A percentile compares a stretch with the other conserved stretches of the same genome.
phyloP scores from a whole-genome alignment of 2,888 invertebrate genomes.

The Andrena flavipes region DNA sequence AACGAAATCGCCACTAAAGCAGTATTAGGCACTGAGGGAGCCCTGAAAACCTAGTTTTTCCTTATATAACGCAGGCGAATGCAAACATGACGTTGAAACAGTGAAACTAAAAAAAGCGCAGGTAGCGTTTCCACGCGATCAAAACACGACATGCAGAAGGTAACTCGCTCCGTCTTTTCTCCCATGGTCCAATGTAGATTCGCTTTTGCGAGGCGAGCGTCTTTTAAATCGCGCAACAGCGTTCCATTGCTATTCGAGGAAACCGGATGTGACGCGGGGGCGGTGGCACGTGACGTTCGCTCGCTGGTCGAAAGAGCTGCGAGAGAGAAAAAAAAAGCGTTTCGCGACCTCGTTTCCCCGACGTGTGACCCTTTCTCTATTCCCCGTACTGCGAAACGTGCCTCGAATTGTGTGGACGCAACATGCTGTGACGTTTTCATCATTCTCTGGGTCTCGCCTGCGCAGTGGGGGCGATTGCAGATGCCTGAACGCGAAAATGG shows the following conservation, averaged over 20 bases:
- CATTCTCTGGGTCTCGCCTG: constrained; percentile 6
- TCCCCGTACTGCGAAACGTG: constrained; percentile 57
- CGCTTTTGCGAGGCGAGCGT: constrained; percentile 29
- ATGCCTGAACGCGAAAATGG: constrained; percentile 4
- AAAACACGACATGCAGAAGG: neutral
- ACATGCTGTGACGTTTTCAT: constrained; percentile 47
- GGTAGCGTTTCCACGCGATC: neutral
- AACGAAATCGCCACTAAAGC: constrained; percentile 28
- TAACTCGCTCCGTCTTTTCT: neutral
- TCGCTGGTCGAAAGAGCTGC: constrained; percentile 26
- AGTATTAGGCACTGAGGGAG: neutral
- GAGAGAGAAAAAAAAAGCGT: constrained; percentile 40
- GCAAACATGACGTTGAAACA: neutral
- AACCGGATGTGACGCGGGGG: constrained; percentile 55
- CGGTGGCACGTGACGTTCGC: constrained; percentile 37
- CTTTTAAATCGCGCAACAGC: constrained; percentile 45
- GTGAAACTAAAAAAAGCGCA: neutral
- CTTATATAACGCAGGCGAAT: neutral
- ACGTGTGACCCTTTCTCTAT: constrained; percentile 54
- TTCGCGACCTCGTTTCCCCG: constrained; percentile 62
- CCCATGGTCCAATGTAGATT: neutral
- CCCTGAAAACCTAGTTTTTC: no score
- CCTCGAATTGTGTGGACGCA: constrained; percentile 58
- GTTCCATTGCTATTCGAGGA: constrained; percentile 39
- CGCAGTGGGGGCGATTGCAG: neutral